Evolutionary conservation across 2,113 vertebrate genomes (phyloP), one percentile per base, ranked within the genome.

Genomic region (Panthera tigris): DNA sequence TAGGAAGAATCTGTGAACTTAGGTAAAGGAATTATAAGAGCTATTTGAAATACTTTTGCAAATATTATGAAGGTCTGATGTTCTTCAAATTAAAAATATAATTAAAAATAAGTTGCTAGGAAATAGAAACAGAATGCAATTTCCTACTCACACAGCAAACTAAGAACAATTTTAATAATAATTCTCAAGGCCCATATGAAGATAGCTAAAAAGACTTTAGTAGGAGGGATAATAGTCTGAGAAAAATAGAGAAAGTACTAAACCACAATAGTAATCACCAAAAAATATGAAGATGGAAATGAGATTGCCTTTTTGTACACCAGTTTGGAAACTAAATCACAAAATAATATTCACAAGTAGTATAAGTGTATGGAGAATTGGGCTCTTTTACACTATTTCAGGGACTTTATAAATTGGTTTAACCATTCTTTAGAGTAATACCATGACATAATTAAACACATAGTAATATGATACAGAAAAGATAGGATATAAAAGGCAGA

Each of bases 121-220:
- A 97, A 94, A 73, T 85, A 96, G 36, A 96, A 96, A 88, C 57
- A 7, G 52, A 83, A 89, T 36, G 25, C n/a, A 96, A 97, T 93
- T 95, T 97, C 39, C 61, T 94, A 82, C 68, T 95, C 52, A 74
- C 18, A 81, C 11, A 93, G 39, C 81, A 89, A 89, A 85, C 29
- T 91, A 94, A 80, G 39, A 79, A 95, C n/a, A 97, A 91, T 85
- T 89, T 93, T 96, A 98, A 93, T 97, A 96, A 93, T 92, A 89
- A 87, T 6, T 86, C 95, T 97, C 87, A 95, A 45, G 31, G 19
- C 21, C 39, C 19, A 65, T 86, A 57, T 82, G 39, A 97, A 65
- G 7, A 91, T 15, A 94, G 11, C 27, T 93, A 86, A 73, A 94
- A 93, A 84, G 16, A 78, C 80, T 94, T 94, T 81, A 94, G 82